These are phyloP conservation scores for Meriones psammophilus DNA, from an alignment of 2,797 vertebrate species.

Conservation along the genomic window DNA sequence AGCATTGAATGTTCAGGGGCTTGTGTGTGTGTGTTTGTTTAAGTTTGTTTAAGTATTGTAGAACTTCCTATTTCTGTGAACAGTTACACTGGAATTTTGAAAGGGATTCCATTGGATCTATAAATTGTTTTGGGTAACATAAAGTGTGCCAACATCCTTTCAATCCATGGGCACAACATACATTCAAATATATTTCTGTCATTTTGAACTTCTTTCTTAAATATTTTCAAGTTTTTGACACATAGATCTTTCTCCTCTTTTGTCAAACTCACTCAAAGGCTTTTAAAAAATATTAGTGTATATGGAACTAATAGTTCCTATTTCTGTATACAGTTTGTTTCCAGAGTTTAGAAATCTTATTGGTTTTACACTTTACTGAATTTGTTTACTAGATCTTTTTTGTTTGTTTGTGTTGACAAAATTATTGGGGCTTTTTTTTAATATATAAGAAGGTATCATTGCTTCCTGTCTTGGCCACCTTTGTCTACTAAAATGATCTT, in stretches of 20 bases:
- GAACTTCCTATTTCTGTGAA: neutral
- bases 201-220: neutral
- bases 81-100: neutral
- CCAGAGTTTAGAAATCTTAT: neutral
- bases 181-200: neutral
- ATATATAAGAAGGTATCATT: neutral
- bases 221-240: neutral
- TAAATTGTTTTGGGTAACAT: neutral
- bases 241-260: neutral
- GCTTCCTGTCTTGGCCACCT: neutral
- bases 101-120: neutral
- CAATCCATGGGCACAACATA: neutral
- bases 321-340: neutral
- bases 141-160: neutral
- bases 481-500: neutral
- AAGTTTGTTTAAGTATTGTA: neutral
- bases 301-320: neutral
- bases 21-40: neutral
- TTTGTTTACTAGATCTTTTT: neutral
- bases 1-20: neutral
- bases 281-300: neutral
- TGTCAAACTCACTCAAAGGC: neutral
- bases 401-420: neutral
- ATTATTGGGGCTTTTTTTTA: neutral
- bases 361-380: neutral